phyloP scores from a whole-genome alignment of 2,113 vertebrate genomes.

The Spea multiplicata region DNA sequence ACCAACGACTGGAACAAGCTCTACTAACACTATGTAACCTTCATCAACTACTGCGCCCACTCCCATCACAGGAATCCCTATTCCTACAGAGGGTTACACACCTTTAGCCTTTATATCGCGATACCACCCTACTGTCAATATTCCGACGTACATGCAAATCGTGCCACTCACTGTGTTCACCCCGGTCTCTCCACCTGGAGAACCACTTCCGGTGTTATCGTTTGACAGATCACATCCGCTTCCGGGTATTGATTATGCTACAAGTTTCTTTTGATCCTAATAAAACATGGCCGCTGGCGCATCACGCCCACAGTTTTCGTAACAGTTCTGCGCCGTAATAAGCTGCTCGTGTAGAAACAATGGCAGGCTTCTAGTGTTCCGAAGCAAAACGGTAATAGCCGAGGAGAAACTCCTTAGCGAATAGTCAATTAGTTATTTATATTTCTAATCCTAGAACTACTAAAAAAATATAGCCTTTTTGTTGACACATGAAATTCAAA shows the following conservation, averaged over 20 bases:
- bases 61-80: no score
- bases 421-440: no score
- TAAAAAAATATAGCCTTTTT: no score
- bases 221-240: not conserved
- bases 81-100: no score
- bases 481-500: no score
- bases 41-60: no score
- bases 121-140: no score
- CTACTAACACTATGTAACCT: no score
- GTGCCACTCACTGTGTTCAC: conserved; percentile 16
- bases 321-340: not conserved
- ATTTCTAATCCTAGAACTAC: no score
- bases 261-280: not conserved
- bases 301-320: not conserved
- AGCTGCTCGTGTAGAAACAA: not conserved
- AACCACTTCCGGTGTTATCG: conserved; percentile 25
- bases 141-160: conserved; percentile 1
- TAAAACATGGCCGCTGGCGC: not conserved
- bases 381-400: not conserved
- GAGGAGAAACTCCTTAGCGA: no score
- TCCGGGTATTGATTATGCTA: not conserved
- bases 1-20: no score
- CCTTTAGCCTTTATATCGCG: no score
- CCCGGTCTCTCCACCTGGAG: not conserved
- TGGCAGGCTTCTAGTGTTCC: not conserved